A percentile compares a stretch with the other conserved stretches of the same genome.
phyloP scores from a whole-genome alignment of 2,797 vertebrate species.

The Enteromius argenteus region DNA sequence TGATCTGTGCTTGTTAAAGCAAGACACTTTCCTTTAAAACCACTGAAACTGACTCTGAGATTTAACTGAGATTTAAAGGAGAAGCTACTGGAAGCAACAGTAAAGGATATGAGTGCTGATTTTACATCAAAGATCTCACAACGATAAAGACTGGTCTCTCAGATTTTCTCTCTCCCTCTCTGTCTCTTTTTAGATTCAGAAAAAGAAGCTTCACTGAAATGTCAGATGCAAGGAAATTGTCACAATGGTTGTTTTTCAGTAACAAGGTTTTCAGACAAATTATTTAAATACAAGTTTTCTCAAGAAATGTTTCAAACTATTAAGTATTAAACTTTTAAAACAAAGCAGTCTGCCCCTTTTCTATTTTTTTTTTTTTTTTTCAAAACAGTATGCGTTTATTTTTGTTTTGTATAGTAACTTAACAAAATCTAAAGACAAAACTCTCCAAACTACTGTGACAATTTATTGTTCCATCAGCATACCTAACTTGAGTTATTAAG shows the following conservation, averaged over 20 bases:
- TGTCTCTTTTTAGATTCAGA: not conserved
- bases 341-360: not conserved
- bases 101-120: slow-evolving; percentile 26
- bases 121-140: slow-evolving; percentile 30
- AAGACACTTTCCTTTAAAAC: slow-evolving; percentile 1
- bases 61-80: slow-evolving; percentile 1
- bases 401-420: not conserved
- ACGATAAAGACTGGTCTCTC: slow-evolving; percentile 42
- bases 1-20: slow-evolving; percentile 25
- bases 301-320: not conserved
- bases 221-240: not conserved
- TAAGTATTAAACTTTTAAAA: not conserved
- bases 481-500: not conserved
- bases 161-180: not conserved
- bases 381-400: not conserved
- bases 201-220: not conserved
- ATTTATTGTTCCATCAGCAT: slow-evolving; percentile 1
- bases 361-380: not conserved
- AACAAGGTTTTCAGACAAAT: not conserved
- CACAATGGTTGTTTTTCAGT: not conserved
- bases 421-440: not conserved
- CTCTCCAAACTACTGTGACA: not conserved
- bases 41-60: not conserved
- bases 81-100: not conserved
- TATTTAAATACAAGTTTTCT: not conserved